Conservation (phyloP, 2,888 invertebrate species). For the Argyresthia albistria region DNA sequence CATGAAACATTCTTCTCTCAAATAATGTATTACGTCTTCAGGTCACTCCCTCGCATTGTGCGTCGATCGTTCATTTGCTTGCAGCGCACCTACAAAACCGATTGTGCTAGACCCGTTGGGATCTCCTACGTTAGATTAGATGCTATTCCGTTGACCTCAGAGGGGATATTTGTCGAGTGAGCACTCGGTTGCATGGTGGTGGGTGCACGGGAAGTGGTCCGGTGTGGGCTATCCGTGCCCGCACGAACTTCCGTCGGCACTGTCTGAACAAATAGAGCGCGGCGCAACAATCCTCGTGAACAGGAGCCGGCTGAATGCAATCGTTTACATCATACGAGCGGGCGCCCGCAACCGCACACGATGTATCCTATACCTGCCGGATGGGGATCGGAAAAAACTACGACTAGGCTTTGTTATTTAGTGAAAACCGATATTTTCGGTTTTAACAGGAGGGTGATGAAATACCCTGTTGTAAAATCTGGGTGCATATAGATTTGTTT, state of each 20-base stretch:
- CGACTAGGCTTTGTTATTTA: too few relatives aligned
- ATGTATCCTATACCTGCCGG: too few relatives aligned
- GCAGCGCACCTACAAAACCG: neutral
- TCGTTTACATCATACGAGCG: neutral
- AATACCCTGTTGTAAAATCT: too few relatives aligned
- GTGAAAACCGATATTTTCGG: too few relatives aligned
- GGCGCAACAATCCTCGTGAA: slow-evolving; percentile 13
- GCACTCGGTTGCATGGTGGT: neutral
- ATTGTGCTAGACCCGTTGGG: neutral
- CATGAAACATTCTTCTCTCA: neutral
- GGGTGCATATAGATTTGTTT: too few relatives aligned
- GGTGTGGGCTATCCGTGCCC: slow-evolving; percentile 47
- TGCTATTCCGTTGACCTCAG: neutral
- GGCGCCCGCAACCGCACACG: neutral
- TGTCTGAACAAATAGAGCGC: slow-evolving; percentile 51
- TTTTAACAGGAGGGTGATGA: too few relatives aligned
- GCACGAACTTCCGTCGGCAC: slow-evolving; percentile 51
- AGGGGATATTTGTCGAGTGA: neutral
- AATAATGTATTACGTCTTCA: too few relatives aligned
- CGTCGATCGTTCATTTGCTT: slow-evolving; percentile 2
- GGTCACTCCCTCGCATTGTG: neutral
- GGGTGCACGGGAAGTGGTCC: slow-evolving; percentile 33
- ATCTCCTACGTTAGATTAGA: neutral
- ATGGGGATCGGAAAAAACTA: too few relatives aligned
- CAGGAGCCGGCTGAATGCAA: slow-evolving; percentile 5